Base-by-base conservation (phyloP, 2,113 vertebrate species). In the Cricetomys ansorgei region DNA sequence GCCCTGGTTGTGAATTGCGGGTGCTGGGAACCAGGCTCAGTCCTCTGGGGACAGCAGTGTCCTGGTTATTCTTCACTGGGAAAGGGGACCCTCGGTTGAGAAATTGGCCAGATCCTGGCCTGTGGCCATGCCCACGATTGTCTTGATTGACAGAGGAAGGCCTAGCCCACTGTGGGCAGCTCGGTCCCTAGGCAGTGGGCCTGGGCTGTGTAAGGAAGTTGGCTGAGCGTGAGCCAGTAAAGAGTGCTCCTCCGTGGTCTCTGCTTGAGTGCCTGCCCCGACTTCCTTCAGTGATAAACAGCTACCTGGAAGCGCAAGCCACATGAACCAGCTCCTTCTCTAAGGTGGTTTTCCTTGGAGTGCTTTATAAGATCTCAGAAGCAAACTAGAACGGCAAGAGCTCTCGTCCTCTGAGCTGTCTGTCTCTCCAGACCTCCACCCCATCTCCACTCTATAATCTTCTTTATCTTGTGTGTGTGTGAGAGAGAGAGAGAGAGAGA, bases 401-500 rank as follows among this genome's bases (percentile, higher is more conserved):
- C 62, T 48, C 17, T 19, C 23, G 62, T 37, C 43, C 5, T 31
- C 43, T 23, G 43, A 37, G 43, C 16, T 19, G 7, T 7, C 16
- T 19, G 7, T 7, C 19, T 65, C 83, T 48, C 43, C 62, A 67
- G 43, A 48, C 31, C 45, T 31, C 8, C 70, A 55, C 77, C 77
- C 48, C 16, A 23, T n/a, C 34, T 37, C 34, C 31, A 37, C 34
- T 69, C 48, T 53, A 15, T 53, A 87, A n/a, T 87, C 48, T 70
- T 34, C 23, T 37, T 59, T 57, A 48, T 29, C 3, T 29, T 7
- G 62, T 27, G 62, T 25, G 69, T 70, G 62, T 10, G 62, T 64
- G 27, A 27, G n/a, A 8, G 50, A 8, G 67, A 19, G n/a, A 16
- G 2, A 50, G 16, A 17, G 64, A 34, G 4, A 1, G 0, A 1